A percentile compares a stretch with the other conserved stretches of the same genome.
Conservation (phyloP, 2,113 vertebrate genomes). For the Brachypodius melanocephalos region DNA sequence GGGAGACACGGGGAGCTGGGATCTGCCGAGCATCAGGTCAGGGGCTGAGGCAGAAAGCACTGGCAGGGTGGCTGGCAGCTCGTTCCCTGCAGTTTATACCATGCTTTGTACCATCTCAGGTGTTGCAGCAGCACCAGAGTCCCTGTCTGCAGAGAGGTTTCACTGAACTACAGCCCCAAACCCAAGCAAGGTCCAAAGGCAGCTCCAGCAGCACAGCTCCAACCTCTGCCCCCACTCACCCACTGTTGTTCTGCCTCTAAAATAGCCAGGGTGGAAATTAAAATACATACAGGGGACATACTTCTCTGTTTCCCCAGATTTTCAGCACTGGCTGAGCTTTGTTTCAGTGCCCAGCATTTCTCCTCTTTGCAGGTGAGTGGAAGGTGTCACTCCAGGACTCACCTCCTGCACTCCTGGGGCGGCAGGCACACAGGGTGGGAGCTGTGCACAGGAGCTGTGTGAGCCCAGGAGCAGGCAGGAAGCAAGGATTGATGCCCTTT, state of each 20-base stretch:
- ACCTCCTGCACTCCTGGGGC: not conserved
- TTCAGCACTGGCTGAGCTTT: not conserved
- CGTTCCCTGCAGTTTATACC: too few relatives aligned
- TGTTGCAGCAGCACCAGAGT: not conserved
- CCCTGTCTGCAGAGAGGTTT: not conserved
- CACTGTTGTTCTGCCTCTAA: not conserved
- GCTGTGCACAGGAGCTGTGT: too few relatives aligned
- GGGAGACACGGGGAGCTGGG: not conserved
- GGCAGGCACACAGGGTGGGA: rapidly evolving
- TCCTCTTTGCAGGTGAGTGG: not conserved
- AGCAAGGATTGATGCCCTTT: not conserved
- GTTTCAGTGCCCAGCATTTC: not conserved
- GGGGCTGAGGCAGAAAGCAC: rapidly evolving
- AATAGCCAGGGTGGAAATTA: not conserved
- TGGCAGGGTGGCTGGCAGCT: not conserved
- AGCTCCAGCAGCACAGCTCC: not conserved
- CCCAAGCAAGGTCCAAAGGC: not conserved
- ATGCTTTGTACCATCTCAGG: too few relatives aligned
- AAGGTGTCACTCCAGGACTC: not conserved
- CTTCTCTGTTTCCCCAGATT: not conserved
- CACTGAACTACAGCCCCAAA: not conserved
- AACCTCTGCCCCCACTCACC: too few relatives aligned
- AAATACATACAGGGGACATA: rapidly evolving
- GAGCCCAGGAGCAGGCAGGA: not conserved
- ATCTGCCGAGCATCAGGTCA: not conserved